Conservation (phyloP, 2,797 vertebrate genomes). For the Mycteria americana region DNA sequence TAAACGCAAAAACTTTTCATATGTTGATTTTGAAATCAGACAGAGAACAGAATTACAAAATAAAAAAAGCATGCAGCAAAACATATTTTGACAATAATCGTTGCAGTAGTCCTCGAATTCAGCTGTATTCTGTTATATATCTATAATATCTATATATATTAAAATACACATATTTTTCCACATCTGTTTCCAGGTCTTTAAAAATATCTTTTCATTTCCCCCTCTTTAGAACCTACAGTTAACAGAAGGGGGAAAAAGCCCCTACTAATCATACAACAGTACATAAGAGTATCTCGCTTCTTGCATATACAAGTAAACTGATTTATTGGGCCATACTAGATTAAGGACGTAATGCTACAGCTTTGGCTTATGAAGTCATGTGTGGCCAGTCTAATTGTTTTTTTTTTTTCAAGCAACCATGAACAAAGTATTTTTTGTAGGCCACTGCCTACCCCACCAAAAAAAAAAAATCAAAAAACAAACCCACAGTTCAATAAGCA, state of each 20-base stretch:
- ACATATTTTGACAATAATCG: not conserved
- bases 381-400: not conserved
- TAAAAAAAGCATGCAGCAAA: not conserved
- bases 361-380: not conserved
- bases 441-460: accelerated
- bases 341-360: not conserved
- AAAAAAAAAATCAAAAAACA: not conserved
- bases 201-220: not conserved
- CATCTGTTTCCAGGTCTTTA: not conserved
- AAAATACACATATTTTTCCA: not conserved
- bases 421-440: not conserved
- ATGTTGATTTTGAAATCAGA: not conserved
- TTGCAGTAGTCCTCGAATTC: not conserved
- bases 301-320: not conserved
- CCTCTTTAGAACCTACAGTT: not conserved
- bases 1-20: not conserved
- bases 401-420: not conserved
- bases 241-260: not conserved
- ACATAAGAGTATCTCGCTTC: not conserved
- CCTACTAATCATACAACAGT: not conserved
- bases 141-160: not conserved
- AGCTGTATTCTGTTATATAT: not conserved
- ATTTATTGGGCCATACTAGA: not conserved
- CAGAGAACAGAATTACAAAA: not conserved
- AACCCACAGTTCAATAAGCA: not conserved